These are phyloP conservation scores for Tetraodon nigroviridis DNA, from an alignment of 2,113 vertebrate species.

Conservation along the genomic window DNA sequence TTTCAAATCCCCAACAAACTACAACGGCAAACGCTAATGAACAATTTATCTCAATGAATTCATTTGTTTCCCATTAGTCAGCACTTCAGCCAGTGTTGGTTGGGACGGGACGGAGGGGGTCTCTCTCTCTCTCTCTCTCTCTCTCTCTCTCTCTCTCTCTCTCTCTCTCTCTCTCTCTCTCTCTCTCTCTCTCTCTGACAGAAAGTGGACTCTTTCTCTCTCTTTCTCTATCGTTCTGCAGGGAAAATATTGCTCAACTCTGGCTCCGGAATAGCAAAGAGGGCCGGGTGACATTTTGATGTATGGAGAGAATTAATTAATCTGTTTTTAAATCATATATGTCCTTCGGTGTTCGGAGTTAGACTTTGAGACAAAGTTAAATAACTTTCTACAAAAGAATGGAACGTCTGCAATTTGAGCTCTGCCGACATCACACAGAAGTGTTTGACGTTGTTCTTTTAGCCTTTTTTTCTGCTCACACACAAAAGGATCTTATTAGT, in stretches of 20 bases:
- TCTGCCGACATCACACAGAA: too few species aligned
- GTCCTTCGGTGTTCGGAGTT: too few species aligned
- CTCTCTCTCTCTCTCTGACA: conserved; percentile 40
- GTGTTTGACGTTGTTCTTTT: too few species aligned
- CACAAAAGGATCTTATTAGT: too few species aligned
- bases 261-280: conserved; percentile 29
- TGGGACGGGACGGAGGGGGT: neutral
- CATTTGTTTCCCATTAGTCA: conserved; percentile 71
- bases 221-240: conserved; percentile 8
- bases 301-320: neutral
- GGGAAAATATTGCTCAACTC: conserved; percentile 23
- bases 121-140: too few species aligned
- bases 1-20: conserved; percentile 70
- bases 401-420: too few species aligned
- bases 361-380: too few species aligned
- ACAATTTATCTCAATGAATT: conserved; percentile 73
- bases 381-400: too few species aligned
- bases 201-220: conserved; percentile 32
- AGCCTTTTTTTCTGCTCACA: too few species aligned
- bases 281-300: neutral
- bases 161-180: too few species aligned
- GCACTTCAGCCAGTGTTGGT: conserved; percentile 53
- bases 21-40: conserved; percentile 60
- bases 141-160: too few species aligned
- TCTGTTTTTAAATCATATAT: neutral